Evolutionary conservation across 2,797 vertebrate species (phyloP).

Genomic region (Heliangelus exortis): DNA sequence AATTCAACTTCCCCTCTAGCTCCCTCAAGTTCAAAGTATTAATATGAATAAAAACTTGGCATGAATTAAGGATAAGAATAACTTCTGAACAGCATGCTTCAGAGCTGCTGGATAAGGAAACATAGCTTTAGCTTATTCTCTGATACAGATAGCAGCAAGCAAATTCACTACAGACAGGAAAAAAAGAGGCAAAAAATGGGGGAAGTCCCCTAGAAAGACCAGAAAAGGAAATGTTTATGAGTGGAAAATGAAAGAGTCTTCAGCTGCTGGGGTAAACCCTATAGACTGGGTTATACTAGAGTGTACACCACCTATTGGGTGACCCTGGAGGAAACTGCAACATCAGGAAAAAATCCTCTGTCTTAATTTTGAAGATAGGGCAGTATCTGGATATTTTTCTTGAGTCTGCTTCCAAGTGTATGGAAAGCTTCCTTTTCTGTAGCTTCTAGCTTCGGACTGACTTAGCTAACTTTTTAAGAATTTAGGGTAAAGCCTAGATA

Average conservation of each 20-base stretch:
- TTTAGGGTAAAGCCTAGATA: neutral
- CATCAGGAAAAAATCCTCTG: neutral
- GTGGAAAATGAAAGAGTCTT: neutral
- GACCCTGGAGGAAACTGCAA: neutral
- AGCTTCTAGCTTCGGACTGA: neutral
- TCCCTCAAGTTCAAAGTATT: constrained; percentile 2
- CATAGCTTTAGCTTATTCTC: neutral
- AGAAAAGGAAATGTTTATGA: neutral
- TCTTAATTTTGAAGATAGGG: neutral
- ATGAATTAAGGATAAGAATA: neutral
- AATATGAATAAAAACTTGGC: constrained; percentile 14
- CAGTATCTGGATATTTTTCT: neutral
- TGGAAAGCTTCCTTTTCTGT: neutral
- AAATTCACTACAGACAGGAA: neutral
- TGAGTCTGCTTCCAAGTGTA: neutral
- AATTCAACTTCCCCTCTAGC: neutral
- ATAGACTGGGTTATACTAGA: neutral
- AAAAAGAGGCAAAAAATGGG: neutral
- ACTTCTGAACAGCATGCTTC: neutral
- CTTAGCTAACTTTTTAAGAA: neutral
- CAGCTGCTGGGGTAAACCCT: neutral
- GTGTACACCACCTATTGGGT: fast-evolving
- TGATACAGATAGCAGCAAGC: neutral
- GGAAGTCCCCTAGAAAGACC: neutral
- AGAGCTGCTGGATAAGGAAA: neutral